Conservation (phyloP, 2,113 vertebrate species). For the Anguilla japonica region DNA sequence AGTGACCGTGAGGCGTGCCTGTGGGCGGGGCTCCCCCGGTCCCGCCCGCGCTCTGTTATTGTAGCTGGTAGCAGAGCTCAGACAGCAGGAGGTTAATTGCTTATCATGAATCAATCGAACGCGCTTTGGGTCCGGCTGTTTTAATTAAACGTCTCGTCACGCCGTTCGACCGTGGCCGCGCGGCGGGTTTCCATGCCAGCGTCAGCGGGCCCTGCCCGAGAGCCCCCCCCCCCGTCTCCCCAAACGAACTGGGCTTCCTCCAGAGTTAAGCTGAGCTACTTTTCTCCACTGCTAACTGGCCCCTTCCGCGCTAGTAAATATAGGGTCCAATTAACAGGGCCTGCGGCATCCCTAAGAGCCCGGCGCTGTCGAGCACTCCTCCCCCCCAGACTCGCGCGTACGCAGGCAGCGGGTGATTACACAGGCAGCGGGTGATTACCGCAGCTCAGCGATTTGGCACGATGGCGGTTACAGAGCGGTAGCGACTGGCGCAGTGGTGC, state of each 20-base stretch:
- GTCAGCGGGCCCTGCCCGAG: not conserved
- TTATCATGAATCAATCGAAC: constrained; percentile 41
- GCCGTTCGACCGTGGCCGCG: not conserved
- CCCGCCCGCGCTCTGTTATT: not conserved
- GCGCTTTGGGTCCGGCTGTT: constrained; percentile 16
- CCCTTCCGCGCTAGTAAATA: not conserved
- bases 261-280: not conserved
- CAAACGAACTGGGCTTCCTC: too few species aligned
- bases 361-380: not conserved
- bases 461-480: not conserved
- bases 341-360: not conserved
- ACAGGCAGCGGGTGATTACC: constrained; percentile 28
- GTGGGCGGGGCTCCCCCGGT: not conserved
- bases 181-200: constrained; percentile 19
- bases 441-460: constrained; percentile 26
- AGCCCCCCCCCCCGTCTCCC: not conserved
- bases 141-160: constrained; percentile 30
- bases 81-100: constrained; percentile 46
- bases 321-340: not conserved
- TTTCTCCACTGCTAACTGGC: too few species aligned
- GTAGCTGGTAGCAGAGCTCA: not conserved
- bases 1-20: not conserved
- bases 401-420: not conserved
- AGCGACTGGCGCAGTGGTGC: too few species aligned
- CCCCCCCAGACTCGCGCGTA: not conserved